Conservation (phyloP, 2,113 vertebrate genomes). For the Ophthalmolycus amberensis region DNA sequence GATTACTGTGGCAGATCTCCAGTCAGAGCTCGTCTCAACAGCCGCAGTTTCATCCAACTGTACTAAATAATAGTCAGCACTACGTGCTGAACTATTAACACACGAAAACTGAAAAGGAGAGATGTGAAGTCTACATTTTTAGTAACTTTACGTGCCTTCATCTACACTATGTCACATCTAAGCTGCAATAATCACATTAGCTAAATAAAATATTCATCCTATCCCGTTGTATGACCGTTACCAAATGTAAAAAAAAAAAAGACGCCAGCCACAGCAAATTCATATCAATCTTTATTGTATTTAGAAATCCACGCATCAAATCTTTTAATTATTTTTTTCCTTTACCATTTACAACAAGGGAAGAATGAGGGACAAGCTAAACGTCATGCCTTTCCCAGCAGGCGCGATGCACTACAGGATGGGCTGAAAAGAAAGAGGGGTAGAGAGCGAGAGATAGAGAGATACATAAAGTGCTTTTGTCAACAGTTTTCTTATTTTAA, state of each 20-base stretch:
- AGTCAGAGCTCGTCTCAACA: conserved; percentile 47
- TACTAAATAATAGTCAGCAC: conserved; percentile 32
- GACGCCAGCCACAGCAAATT: conserved; percentile 70
- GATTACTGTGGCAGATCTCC: conserved; percentile 58
- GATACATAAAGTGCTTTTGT: conserved; percentile 89
- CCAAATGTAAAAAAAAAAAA: neutral
- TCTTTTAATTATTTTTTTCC: conserved; percentile 75
- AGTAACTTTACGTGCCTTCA: neutral
- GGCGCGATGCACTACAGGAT: conserved; percentile 81
- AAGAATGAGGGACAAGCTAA: conserved; percentile 75
- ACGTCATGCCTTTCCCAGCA: conserved; percentile 81
- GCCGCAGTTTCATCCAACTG: conserved; percentile 29
- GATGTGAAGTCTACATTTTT: neutral
- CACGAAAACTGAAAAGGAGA: conserved; percentile 11
- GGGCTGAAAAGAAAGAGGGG: conserved; percentile 76
- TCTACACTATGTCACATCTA: neutral
- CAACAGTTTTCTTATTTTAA: conserved; percentile 82
- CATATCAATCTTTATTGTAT: conserved; percentile 89
- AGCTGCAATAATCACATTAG: neutral
- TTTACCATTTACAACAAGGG: conserved; percentile 80
- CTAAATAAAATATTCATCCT: neutral
- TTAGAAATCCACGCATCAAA: conserved; percentile 88
- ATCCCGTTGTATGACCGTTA: neutral
- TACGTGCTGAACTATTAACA: conserved; percentile 9
- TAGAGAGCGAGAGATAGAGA: conserved; percentile 17